phyloP scores from a whole-genome alignment of 2,888 invertebrate genomes.

The Trichacis sp. region DNA sequence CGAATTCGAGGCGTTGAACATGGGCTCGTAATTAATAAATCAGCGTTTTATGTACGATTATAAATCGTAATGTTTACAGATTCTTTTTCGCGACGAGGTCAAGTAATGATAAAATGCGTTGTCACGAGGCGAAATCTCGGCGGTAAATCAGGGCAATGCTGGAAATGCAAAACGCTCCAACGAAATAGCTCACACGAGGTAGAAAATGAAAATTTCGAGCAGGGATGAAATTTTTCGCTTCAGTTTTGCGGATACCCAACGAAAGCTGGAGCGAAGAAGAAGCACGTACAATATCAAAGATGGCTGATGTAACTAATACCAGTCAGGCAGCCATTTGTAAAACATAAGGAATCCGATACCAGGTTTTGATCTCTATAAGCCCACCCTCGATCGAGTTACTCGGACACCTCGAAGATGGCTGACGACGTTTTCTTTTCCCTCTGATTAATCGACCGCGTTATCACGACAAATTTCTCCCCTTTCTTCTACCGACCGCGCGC shows the following conservation, averaged over 20 bases:
- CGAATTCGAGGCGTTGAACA: too few species aligned
- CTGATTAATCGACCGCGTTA: conserved; percentile 41
- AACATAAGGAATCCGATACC: conserved; percentile 64
- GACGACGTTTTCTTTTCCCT: conserved; percentile 32
- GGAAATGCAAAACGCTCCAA: too few species aligned
- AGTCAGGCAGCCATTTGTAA: conserved; percentile 63
- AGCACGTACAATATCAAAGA: conserved; percentile 62
- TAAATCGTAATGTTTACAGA: too few species aligned
- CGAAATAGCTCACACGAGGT: too few species aligned
- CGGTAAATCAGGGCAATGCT: too few species aligned
- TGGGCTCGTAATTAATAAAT: too few species aligned
- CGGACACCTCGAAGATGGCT: conserved; percentile 58
- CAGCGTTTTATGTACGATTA: too few species aligned
- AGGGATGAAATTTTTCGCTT: conserved; percentile 9
- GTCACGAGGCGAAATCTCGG: too few species aligned
- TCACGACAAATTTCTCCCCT: conserved; percentile 40
- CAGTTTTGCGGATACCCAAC: conserved; percentile 7
- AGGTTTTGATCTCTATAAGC: conserved; percentile 66
- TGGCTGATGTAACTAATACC: conserved; percentile 67
- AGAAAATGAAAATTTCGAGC: too few species aligned
- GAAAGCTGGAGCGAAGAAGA: too few species aligned
- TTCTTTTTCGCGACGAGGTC: too few species aligned
- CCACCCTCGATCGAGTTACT: conserved; percentile 68
- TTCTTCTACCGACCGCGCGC: neutral
- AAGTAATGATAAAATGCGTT: too few species aligned